These are phyloP conservation scores for Drosophila maculinotata DNA, from an alignment of 2,888 invertebrate species.

Conservation along the genomic window DNA sequence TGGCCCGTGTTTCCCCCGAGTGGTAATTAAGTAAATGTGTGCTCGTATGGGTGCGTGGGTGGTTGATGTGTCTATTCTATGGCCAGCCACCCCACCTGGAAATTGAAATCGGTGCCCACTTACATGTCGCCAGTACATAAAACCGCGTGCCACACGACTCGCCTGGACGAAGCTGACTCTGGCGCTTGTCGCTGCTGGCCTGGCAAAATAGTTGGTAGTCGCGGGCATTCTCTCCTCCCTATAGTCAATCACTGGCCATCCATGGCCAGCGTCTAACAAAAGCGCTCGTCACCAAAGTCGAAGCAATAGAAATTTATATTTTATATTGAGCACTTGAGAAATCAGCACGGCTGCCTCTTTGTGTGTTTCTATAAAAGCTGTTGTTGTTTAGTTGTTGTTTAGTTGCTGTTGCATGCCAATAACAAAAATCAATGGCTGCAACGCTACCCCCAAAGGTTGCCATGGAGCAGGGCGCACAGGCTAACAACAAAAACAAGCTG, in stretches of 20 bases:
- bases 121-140: constrained; percentile 78
- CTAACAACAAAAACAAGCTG: constrained; percentile 33
- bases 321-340: constrained; percentile 55
- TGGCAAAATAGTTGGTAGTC: constrained; percentile 47
- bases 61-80: constrained; percentile 41
- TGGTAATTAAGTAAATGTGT: constrained; percentile 59
- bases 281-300: constrained; percentile 22
- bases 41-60: constrained; percentile 20
- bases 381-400: constrained; percentile 20
- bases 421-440: constrained; percentile 73
- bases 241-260: constrained; percentile 34
- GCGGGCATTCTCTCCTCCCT: constrained; percentile 50
- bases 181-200: constrained; percentile 35
- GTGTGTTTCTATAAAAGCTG: constrained; percentile 13
- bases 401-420: constrained; percentile 58
- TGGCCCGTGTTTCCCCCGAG: constrained; percentile 56
- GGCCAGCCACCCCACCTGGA: constrained; percentile 15
- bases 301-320: constrained; percentile 39
- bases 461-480: constrained; percentile 43
- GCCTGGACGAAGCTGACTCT: constrained; percentile 65
- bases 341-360: constrained; percentile 49
- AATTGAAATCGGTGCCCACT: constrained; percentile 63
- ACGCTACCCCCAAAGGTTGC: constrained; percentile 51
- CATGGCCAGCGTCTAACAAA: constrained; percentile 47
- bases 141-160: constrained; percentile 72